Base-by-base conservation (phyloP, 2,797 vertebrate genomes). In the Hapalemur alaotrensis region DNA sequence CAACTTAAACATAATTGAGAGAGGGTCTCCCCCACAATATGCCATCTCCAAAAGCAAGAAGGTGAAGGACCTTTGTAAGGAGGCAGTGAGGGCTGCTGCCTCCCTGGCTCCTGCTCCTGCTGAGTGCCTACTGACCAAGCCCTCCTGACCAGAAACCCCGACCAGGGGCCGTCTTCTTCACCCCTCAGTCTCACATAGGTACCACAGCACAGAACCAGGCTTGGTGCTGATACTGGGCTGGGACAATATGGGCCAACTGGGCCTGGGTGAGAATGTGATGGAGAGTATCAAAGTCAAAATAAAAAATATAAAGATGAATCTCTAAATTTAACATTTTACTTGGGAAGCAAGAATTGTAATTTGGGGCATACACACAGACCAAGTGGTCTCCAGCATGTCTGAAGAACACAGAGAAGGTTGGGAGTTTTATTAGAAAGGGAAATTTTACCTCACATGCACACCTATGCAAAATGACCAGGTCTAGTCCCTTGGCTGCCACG, bases 401-500 rank as follows among this genome's bases (percentile, higher is more conserved):
- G 3, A 72, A 28, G 69, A 23, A 72, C 23, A 41, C 41, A 8
- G 38, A 43, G 69, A 43, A 72, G 38, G 38, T 72, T 72, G 22
- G 69, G 38, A 70, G 22, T 70, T 70, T 70, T 72, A 43, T 72
- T 72, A 72, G 38, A 54, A 54, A 54, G 52, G 52, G 52, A 22
- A 54, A 54, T 20, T 54, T 54, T 22, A 54, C 23, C 2, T 72
- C 52, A 54, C 7, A 6, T 54, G 52, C 52, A 54, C 52, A 54
- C 7, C 52, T 54, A 54, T 22, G 52, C 52, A 54, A 54, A 95
- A 43, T 10, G n/a, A 25, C 50, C 96, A 99, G 99, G 98, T 99
- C 80, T 99, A 99, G 96, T 99, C 99, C 17, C 99, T 99, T 88
- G 99, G 99, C 96, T 99, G 99, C 97, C 99, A 99, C 0, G 99